Evolutionary conservation across 2,797 vertebrate genomes (phyloP), one percentile per base, ranked within the genome.

Genomic region (Spondyliosoma cantharus): DNA sequence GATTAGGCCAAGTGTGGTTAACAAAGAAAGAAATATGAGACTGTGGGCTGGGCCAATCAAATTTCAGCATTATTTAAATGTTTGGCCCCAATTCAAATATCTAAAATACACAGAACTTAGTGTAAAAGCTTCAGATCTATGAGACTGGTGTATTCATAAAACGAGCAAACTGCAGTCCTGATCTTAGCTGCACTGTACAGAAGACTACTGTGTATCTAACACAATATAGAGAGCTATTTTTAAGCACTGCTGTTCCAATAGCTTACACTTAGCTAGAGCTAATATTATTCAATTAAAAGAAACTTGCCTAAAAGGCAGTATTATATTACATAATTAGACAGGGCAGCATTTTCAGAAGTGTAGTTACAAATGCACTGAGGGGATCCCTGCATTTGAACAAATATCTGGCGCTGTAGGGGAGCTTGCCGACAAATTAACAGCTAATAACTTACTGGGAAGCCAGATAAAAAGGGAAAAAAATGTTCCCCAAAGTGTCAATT

Each of bases 301-400:
- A 97, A 96, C 96, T 93, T 97, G 92, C 92, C 91, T 97, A 97
- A 97, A 97, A 96, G 96, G 96, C 96, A 96, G 95, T 97, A 97
- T 97, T 97, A 97, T 96, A 96, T 98, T 97, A 97, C 97, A 98
- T 98, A 97, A 98, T 98, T 98, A 97, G 96, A 96, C 96, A 95
- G 96, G 96, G 94, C 93, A 91, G 95, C 95, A 91, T 96, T 97
- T 97, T 97, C 96, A 96, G 96, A 96, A 96, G 96, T 95, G 96
- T 97, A 97, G 96, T 97, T 98, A 97, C 96, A 97, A 97, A 97
- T 92, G 96, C 96, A 95, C 96, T 96, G 95, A 97, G 97, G 97
- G 97, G 97, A 97, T 97, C 96, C 96, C 95, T 95, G 96, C 95
- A 97, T 97, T 98, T 97, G 97, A 97, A 97, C 97, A 98, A 97